phyloP scores from a whole-genome alignment of 2,888 invertebrate species.

The Thecocarcelia acutangulata region DNA sequence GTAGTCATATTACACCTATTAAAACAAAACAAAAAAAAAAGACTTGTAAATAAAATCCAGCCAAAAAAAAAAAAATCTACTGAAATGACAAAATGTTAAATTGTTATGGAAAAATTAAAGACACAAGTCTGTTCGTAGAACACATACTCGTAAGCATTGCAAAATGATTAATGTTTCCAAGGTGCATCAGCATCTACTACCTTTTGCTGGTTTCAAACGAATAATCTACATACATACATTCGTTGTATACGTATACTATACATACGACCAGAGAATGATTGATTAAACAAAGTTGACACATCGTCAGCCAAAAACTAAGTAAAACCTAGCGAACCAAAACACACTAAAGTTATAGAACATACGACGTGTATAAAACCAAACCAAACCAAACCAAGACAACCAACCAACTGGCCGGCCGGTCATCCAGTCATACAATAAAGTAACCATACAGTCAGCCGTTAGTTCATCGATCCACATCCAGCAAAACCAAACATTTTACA shows the following conservation, averaged over 20 bases:
- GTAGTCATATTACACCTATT: background rate
- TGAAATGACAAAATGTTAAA: conserved; percentile 36
- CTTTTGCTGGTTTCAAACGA: conserved; percentile 29
- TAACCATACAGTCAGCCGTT: conserved; percentile 18
- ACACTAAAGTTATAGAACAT: conserved; percentile 29
- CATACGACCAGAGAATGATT: conserved; percentile 63
- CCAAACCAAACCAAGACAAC: conserved; percentile 29
- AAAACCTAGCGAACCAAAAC: conserved; percentile 52
- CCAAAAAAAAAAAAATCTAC: conserved; percentile 47
- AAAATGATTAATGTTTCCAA: conserved; percentile 66
- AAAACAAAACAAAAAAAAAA: conserved; percentile 3
- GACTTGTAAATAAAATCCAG: conserved; percentile 29
- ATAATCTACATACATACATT: conserved; percentile 24
- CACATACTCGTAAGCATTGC: conserved; percentile 24
- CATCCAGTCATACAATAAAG: conserved; percentile 11
- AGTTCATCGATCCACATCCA: conserved; percentile 47
- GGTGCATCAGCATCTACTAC: conserved; percentile 61
- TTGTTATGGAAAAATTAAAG: conserved; percentile 17
- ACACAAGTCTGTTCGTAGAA: background rate
- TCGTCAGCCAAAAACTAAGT: conserved; percentile 47
- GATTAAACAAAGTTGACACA: conserved; percentile 66
- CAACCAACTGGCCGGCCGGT: conserved; percentile 3
- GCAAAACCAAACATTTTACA: conserved; percentile 41
- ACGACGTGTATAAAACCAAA: background rate
- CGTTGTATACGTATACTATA: conserved; percentile 15